These are phyloP conservation scores for Cichlasoma orientale DNA, from an alignment of 2,797 vertebrate genomes.

Conservation along the genomic window DNA sequence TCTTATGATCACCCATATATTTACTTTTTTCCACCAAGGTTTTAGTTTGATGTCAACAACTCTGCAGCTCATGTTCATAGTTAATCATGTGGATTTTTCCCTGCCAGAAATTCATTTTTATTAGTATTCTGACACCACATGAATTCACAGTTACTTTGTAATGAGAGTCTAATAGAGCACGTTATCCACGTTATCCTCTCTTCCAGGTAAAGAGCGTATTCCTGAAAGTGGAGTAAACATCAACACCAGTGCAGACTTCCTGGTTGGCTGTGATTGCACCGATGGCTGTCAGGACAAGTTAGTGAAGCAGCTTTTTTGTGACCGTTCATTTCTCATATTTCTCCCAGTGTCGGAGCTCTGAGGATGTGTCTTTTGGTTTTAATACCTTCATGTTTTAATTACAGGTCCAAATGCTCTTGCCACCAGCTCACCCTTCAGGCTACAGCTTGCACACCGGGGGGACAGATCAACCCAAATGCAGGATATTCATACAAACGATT, in stretches of 20 bases:
- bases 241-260: constrained; percentile 91
- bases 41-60: not conserved
- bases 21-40: not conserved
- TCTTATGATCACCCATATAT: not conserved
- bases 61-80: not conserved
- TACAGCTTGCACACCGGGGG: constrained; percentile 91
- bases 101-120: too few species aligned
- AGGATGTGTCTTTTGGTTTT: constrained; percentile 1
- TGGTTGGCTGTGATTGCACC: constrained; percentile 95
- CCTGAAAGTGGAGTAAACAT: constrained; percentile 94
- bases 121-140: not conserved
- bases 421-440: constrained; percentile 96
- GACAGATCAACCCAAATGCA: constrained; percentile 87
- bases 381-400: constrained; percentile 9
- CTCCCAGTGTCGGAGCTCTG: not conserved
- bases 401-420: constrained; percentile 93
- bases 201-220: constrained; percentile 87
- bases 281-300: constrained; percentile 97
- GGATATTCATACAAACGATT: constrained; percentile 92
- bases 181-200: constrained; percentile 3
- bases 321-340: not conserved
- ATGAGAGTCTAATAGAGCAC: not conserved
- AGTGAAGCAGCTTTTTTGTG: constrained; percentile 53
- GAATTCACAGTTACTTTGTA: not conserved
- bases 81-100: not conserved